Evolutionary conservation across 1,140 invertebrate genomes (phyloP), one percentile per base, ranked within the genome.

Genomic region (Paracyclopina nana): DNA sequence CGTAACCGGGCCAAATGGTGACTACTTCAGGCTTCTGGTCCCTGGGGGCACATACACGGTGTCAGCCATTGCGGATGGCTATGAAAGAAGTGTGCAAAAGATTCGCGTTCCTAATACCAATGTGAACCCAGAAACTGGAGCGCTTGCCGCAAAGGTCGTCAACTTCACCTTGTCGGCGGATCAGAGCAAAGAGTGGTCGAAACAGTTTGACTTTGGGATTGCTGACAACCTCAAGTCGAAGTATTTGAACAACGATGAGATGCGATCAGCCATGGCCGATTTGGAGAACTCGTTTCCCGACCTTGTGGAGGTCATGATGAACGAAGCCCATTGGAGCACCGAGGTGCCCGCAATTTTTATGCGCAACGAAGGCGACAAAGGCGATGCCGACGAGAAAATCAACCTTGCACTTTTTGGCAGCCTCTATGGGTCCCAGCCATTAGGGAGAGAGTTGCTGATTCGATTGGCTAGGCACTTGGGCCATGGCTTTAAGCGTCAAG

Each of bases 21-120:
- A 97, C 67, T 98, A 86, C 64, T 98, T 84, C 81, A 70, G 91
- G 55, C 63, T 98, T 18, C 63, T 98, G 0, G 59, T 76, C 6
- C 90, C 92, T 0, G 92, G 92, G 9, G 72, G 64, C 16, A 27
- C 14, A 8, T 95, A 98, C 60, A 79, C 78, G 54, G 63, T 97
- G 22, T 85, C 77, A 4, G 79, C 76, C 0, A 68, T 68, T 46
- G 79, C 76, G 18, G 59, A 67, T 31, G 78, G 78, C 68, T 78
- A 57, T 59, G 60, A 30, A 34, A 29, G 14, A 28, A 27, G 48
- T 12, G 42, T 29, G 24, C 53, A 54, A 55, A 31, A 20, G 38
- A 28, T 48, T 11, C 12, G 9, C 6, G 46, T 48, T 28, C 14
- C 26, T 20, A 48, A 38, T 45, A n/a, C 27, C 3, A 4, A 27